These are phyloP conservation scores for Ceratina japonica DNA, from an alignment of 1,140 invertebrate species.

Conservation along the genomic window DNA sequence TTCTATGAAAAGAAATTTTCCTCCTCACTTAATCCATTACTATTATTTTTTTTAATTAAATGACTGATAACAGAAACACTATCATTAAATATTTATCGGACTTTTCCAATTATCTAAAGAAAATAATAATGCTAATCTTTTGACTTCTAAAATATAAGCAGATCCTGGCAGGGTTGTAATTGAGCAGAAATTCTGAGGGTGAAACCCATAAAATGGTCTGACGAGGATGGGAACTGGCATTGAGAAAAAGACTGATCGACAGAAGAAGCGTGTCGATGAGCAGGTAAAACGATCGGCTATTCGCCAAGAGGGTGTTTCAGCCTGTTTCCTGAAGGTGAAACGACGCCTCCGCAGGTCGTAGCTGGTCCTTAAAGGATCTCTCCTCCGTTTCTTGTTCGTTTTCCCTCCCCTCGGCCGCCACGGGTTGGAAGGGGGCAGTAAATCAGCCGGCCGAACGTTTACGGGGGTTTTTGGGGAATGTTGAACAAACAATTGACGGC, in stretches of 20 bases:
- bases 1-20: slow-evolving; percentile 8
- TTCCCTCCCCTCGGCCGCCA: slow-evolving; percentile 51
- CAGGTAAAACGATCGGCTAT: slow-evolving; percentile 39
- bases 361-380: slow-evolving; percentile 52
- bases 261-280: neutral
- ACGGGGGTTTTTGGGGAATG: slow-evolving; percentile 78
- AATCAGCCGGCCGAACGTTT: slow-evolving; percentile 76
- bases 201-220: neutral
- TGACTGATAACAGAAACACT: too few relatives aligned
- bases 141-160: neutral
- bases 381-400: neutral
- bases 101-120: too few relatives aligned
- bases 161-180: neutral
- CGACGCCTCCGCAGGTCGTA: slow-evolving; percentile 60
- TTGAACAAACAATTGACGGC: slow-evolving; percentile 80
- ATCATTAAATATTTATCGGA: too few relatives aligned
- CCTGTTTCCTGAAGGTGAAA: slow-evolving; percentile 59
- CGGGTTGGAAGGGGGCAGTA: slow-evolving; percentile 68
- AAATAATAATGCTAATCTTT: too few relatives aligned
- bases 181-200: neutral
- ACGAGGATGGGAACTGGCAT: neutral
- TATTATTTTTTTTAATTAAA: neutral
- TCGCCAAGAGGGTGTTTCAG: slow-evolving; percentile 37
- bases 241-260: neutral
- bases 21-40: neutral